Evolutionary conservation across 2,888 invertebrate genomes (phyloP).

Genomic region (Cerastis rubricosa): DNA sequence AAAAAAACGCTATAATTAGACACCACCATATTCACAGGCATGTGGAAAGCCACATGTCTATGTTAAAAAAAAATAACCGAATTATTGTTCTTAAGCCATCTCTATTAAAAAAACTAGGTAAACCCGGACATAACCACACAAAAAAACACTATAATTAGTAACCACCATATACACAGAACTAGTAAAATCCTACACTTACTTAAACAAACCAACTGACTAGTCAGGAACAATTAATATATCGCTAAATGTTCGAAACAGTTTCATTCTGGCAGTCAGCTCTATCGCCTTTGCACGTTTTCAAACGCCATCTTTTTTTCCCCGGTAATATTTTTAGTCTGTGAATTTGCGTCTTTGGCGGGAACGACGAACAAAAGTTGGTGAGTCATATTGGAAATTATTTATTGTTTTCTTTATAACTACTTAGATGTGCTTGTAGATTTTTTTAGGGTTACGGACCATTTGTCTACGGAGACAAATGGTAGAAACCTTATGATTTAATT

Average conservation of each 20-base stretch:
- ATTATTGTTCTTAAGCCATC: too few relatives aligned
- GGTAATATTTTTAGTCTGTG: conserved; percentile 53
- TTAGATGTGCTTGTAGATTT: not conserved
- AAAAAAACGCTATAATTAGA: not conserved
- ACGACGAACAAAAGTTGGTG: conserved; percentile 37
- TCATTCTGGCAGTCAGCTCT: conserved; percentile 34
- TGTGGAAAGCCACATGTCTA: too few relatives aligned
- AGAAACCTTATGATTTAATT: not conserved
- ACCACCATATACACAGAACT: not conserved
- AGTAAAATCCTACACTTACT: conserved; percentile 16
- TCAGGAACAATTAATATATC: conserved; percentile 31
- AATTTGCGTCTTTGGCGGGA: conserved; percentile 63
- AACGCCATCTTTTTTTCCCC: not conserved
- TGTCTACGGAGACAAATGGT: not conserved
- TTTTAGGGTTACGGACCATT: not conserved
- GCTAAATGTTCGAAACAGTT: not conserved
- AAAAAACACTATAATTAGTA: not conserved
- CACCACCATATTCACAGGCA: not conserved
- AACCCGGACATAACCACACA: not conserved
- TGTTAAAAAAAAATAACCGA: too few relatives aligned
- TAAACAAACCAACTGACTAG: conserved; percentile 7
- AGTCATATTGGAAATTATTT: conserved; percentile 24
- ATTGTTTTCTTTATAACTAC: not conserved
- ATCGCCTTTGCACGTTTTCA: conserved; percentile 38
- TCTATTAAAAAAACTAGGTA: too few relatives aligned